Evolutionary conservation across 2,888 invertebrate species (phyloP).

Genomic region (Amaurobius ferox): DNA sequence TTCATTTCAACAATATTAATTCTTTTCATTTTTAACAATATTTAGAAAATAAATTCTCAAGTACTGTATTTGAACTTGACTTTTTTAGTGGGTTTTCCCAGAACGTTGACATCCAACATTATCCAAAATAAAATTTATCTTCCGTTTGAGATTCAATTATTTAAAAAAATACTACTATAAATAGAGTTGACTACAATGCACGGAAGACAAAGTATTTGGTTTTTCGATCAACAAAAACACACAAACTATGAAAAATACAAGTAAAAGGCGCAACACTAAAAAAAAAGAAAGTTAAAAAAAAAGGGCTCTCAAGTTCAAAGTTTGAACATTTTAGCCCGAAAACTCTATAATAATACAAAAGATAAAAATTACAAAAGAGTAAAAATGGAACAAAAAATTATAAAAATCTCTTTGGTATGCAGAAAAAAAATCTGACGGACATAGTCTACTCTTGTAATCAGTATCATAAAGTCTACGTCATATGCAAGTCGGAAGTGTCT

Average conservation of each 20-base stretch:
- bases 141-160: conserved; percentile 20
- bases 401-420: conserved; percentile 71
- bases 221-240: conserved; percentile 64
- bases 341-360: conserved; percentile 49
- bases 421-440: conserved; percentile 20
- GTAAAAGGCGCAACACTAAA: conserved; percentile 26
- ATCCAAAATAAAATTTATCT: conserved; percentile 19
- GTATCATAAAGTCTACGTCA: background rate
- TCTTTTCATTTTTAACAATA: conserved; percentile 11
- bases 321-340: conserved; percentile 17
- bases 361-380: conserved; percentile 62
- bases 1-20: background rate
- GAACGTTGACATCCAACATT: conserved; percentile 38
- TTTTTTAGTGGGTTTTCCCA: conserved; percentile 46
- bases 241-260: conserved; percentile 36
- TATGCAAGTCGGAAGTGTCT: conserved; percentile 10
- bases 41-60: conserved; percentile 5
- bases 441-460: conserved; percentile 24
- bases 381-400: conserved; percentile 59
- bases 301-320: background rate
- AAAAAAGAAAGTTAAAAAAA: background rate
- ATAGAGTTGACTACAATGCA: conserved; percentile 62
- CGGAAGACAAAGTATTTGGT: conserved; percentile 56
- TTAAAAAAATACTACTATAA: conserved; percentile 64
- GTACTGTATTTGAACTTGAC: background rate